phyloP scores from a whole-genome alignment of 2,113 vertebrate genomes.

The Psittacula cyanocephala region DNA sequence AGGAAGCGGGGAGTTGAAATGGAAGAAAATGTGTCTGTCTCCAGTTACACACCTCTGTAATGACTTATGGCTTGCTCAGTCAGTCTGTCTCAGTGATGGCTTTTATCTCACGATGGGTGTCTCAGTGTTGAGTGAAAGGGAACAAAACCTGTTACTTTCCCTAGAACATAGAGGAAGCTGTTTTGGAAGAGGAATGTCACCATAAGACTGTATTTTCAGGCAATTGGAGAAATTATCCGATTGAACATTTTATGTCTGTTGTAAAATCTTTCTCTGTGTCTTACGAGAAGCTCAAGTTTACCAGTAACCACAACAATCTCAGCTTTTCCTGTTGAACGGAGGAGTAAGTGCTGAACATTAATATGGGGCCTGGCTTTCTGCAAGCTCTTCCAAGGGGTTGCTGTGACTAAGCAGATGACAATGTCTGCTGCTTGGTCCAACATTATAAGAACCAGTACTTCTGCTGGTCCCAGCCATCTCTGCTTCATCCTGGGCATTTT shows the following conservation, averaged over 20 bases:
- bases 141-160: neutral
- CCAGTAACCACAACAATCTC: neutral
- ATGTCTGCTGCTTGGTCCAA: neutral
- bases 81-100: neutral
- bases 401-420: neutral
- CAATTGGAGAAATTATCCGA: neutral
- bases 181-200: neutral
- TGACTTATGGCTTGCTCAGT: neutral
- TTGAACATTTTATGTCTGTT: neutral
- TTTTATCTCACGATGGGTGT: neutral
- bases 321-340: neutral
- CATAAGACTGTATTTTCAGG: neutral
- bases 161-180: neutral
- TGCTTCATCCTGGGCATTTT: neutral
- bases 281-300: neutral
- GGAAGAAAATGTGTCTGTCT: neutral
- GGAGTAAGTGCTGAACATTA: neutral
- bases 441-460: neutral
- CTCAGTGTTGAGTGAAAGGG: neutral
- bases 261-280: neutral
- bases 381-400: neutral
- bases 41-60: neutral
- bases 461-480: neutral
- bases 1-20: neutral
- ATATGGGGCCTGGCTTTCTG: neutral